These are phyloP conservation scores for Synodontis membranacea DNA, from an alignment of 2,113 vertebrate genomes.

Conservation along the genomic window DNA sequence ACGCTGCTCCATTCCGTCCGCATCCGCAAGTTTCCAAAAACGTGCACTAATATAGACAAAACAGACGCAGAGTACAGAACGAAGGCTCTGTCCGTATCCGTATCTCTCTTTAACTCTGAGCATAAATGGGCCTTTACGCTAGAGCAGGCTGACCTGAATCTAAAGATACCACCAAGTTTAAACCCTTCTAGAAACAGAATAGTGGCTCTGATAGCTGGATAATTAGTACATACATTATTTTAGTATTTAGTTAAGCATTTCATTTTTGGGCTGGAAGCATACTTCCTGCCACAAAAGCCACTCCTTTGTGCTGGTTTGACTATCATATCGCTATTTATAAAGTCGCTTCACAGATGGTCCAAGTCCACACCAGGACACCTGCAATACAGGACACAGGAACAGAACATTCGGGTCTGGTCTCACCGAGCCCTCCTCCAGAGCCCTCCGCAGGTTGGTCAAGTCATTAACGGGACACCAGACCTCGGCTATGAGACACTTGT, in stretches of 20 bases:
- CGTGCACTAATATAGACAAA: no score
- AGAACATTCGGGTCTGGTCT: conserved; percentile 59
- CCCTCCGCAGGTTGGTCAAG: conserved; percentile 80
- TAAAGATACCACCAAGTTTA: no score
- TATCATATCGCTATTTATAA: neutral
- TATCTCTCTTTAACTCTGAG: no score
- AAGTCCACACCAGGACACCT: neutral
- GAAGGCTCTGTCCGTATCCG: no score
- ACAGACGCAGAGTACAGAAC: no score
- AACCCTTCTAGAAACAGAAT: neutral
- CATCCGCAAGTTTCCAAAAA: no score
- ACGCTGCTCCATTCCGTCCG: no score
- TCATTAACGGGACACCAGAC: conserved; percentile 94
- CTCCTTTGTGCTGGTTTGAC: neutral
- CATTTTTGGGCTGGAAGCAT: neutral
- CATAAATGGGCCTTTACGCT: no score
- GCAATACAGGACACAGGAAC: neutral
- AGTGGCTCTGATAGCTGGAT: neutral
- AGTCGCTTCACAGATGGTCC: neutral
- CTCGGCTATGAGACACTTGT: conserved; percentile 96
- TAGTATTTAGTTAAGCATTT: neutral
- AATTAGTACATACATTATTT: neutral
- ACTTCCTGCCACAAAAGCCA: neutral
- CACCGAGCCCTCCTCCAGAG: conserved; percentile 92
- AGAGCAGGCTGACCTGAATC: neutral